Base-by-base conservation (phyloP, 2,113 vertebrate species). In the Centropus bengalensis region DNA sequence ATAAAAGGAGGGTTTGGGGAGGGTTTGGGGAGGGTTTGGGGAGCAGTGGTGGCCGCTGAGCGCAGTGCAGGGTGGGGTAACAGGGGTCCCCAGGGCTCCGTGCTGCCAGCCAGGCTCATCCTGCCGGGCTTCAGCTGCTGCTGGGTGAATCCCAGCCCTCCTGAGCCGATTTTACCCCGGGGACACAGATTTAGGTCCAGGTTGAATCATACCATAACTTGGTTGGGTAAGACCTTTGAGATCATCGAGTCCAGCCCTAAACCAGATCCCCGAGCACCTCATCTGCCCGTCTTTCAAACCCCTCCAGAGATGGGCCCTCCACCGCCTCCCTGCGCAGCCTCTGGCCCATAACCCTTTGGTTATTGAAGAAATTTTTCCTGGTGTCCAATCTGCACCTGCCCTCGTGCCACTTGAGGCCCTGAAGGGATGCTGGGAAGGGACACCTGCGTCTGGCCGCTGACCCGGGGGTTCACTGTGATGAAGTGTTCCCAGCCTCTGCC, bases 61-160 rank as follows among this genome's bases (percentile, higher is more conserved):
- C 32, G 8, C 14, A 1, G 0, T 1, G 28, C 30, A 20, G 27
- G 30, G n/a, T 0, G 1, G 24, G 27, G 27, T 20, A 17, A 16
- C 18, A 36, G 69, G 12, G 38, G 10, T 8, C 20, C 6, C 64
- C 22, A 0, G 1, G 32, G 36, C 3, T 0, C 3, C 0, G 7
- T 6, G 26, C 51, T 58, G 58, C 59, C 33, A 6, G 7, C 32
- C 17, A 10, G 26, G 8, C 28, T 58, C 30, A 16, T 15, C 32
- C 54, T 27, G 17, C 55, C 40, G 62, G 38, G 38, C 21, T 38
- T 27, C 62, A 44, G 1, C 49, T 0, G 0, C 62, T 10, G 55
- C 38, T 45, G 59, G 16, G 14, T n/a, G 24, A 66, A 30, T 64
- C 55, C 49, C 21, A 40, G 7, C 27, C 42, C 33, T 78, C 38